phyloP scores from a whole-genome alignment of 2,113 vertebrate genomes.

The Naja naja region DNA sequence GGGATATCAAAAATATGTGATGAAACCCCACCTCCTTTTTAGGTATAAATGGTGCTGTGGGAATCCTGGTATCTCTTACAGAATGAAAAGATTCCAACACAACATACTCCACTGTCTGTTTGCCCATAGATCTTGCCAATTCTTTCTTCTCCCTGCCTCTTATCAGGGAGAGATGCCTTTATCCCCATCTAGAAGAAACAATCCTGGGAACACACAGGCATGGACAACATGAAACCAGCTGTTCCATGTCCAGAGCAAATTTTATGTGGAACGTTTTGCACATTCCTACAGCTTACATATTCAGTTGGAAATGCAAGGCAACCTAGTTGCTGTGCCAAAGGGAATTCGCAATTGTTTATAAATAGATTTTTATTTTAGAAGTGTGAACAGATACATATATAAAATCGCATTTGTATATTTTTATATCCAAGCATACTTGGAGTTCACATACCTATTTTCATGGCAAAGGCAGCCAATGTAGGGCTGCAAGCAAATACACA shows the following conservation, averaged over 20 bases:
- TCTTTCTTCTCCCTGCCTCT: not conserved
- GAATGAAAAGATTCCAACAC: not conserved
- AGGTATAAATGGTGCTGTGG: not conserved
- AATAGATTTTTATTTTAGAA: slow-evolving; percentile 11
- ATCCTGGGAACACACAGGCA: not conserved
- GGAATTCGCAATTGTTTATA: not conserved
- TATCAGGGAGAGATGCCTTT: not conserved
- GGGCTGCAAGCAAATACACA: not conserved
- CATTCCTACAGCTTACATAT: not conserved
- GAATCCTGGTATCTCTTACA: not conserved
- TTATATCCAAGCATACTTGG: not conserved
- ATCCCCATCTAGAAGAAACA: not conserved
- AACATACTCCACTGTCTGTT: not conserved
- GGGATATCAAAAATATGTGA: not conserved
- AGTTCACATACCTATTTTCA: slow-evolving; percentile 1
- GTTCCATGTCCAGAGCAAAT: not conserved
- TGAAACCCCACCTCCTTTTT: not conserved
- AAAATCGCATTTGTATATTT: not conserved
- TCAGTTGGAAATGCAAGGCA: not conserved
- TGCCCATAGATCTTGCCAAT: not conserved
- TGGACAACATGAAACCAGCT: not conserved
- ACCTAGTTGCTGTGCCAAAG: not conserved
- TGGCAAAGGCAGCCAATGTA: not conserved
- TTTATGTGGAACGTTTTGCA: not conserved
- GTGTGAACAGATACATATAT: not conserved